Evolutionary conservation across 2,113 vertebrate species (phyloP), one percentile per base, ranked within the genome.

Genomic region (Brachionichthys hirsutus): DNA sequence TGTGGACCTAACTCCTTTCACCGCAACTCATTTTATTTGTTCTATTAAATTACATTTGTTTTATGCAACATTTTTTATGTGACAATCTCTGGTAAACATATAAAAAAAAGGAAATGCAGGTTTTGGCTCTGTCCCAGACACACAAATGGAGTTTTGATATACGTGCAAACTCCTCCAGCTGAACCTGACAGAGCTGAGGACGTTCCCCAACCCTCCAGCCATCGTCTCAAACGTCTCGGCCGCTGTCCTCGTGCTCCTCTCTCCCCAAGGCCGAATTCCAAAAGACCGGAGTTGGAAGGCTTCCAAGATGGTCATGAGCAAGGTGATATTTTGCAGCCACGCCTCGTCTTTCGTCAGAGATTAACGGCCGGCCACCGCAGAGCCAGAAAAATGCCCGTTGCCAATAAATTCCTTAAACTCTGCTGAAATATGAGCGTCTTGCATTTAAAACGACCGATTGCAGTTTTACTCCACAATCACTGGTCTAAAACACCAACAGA

Each of bases 211-310:
- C 81, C 89, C 91, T 48, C 83, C 89, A 2, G 41, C 73, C 44
- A 87, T 82, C 38, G 81, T 90, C 48, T 89, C 67, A 38, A 90
- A 84, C 9, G 90, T 87, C 44, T 89, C 53, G n/a, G 45, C 80
- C 38, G 90, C 87, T 50, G 87, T 81, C 2, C 34, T 85, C 13
- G 87, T 89, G 13, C 89, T 94, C 16, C 55, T 92, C 35, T 72
- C 82, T 79, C 89, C 90, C 1, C 55, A 60, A 34, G 78, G 78
- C 1, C 85, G 87, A 57, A 86, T 87, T 66, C 88, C 87, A 15
- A 92, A 93, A 85, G 89, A 93, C 59, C 77, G 89, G 60, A 92
- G 73, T 68, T 92, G 88, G 90, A 94, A 93, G 84, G 89, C 84
- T 5, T 76, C 83, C 80, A 92, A 92, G 81, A 83, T 88, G 64